Evolutionary conservation across 23 tunicate genomes (phyloP), one percentile per base, ranked within the genome.

Genomic region (Corella eumyota): DNA sequence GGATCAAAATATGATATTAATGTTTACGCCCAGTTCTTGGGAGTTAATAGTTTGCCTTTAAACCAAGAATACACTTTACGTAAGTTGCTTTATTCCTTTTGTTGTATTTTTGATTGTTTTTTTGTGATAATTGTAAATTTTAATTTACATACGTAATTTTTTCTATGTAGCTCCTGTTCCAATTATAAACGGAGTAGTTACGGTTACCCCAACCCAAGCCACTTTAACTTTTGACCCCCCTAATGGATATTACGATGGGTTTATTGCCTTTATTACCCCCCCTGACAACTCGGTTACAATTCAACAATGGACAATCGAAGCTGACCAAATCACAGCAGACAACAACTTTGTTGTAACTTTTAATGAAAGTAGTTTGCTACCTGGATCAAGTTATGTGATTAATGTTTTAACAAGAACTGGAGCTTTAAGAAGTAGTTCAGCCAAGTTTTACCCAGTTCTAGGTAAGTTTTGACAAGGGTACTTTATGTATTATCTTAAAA

Each of bases 211-310:
- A 21, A 47, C 58, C 6, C 55, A 72, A 17, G 53, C 60, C 27
- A 66, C 60, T 25, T 49, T 51, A 2, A 30, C 72, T 29, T 66
- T 75, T 48, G 23, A 25, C 0, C 82, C 82, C 1, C 70, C 60
- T 11, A 30, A 25, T 13, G 82, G 82, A 35, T 22, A 46, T 19
- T 58, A 57, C 2, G 82, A 75, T 69, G 28, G 33, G 38, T 28
- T 28, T 53, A 17, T n/a, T 25, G 52, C 36, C 5, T 57, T 30
- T 13, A 58, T 69, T 17, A 36, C 65, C 19, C 46, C 24, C 7
- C n/a, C 23, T 62, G 29, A 26, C 22, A 6, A 46, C 11, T 11
- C 6, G 21, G 7, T 15, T 5, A 22, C 7, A 6, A 45, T 65
- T 2, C 70, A 65, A 35, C 22, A 46, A 3, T 46, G 6, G 6